Evolutionary conservation across 2,888 invertebrate species (phyloP), one percentile per base, ranked within the genome.

Genomic region (Drosophila suboccidentalis): DNA sequence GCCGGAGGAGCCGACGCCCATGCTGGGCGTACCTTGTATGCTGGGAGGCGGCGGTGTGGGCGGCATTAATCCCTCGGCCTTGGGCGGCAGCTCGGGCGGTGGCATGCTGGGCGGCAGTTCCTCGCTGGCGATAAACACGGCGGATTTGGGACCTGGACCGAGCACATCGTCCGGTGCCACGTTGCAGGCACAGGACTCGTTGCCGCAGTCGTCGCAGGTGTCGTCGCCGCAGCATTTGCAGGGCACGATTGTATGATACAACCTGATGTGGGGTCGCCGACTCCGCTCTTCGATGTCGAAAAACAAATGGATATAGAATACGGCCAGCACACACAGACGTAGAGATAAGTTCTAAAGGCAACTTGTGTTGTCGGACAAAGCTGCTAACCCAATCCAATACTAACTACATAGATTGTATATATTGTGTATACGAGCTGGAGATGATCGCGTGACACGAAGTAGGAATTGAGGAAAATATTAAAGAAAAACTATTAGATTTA

Each of bases 181-280:
- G 0, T 94, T 95, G 4, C 95, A 95, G 85, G 94, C 85, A 1
- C 85, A 86, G 72, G 86, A 86, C 10, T 85, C 84, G 38, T 54
- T 84, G 61, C 92, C 89, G 38, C 92, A 90, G 71, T 75, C 79
- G 15, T 77, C 90, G 46, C 91, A 89, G 64, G 79, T 74, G 72
- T 90, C 91, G 76, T 93, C 91, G 71, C 93, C 96, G 17, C 96
- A 96, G 91, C 96, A 96, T 91, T 93, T 97, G 73, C 97, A 97
- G 93, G 97, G 97, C 82, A 97, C 97, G 91, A 97, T 97, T 93
- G 97, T 97, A 97, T 97, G 97, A 97, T 97, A 97, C 95, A 96
- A 97, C 95, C 96, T 97, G 75, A 97, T 97, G 97, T 97, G 97
- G 97, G 96, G 97, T 95, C 96, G 96, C 93, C 95, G 97, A 94